Percentiles rank a stretch among this genome's conserved stretches.
phyloP scores from a whole-genome alignment of 2,113 vertebrate genomes.

The Larimichthys polyactis region DNA sequence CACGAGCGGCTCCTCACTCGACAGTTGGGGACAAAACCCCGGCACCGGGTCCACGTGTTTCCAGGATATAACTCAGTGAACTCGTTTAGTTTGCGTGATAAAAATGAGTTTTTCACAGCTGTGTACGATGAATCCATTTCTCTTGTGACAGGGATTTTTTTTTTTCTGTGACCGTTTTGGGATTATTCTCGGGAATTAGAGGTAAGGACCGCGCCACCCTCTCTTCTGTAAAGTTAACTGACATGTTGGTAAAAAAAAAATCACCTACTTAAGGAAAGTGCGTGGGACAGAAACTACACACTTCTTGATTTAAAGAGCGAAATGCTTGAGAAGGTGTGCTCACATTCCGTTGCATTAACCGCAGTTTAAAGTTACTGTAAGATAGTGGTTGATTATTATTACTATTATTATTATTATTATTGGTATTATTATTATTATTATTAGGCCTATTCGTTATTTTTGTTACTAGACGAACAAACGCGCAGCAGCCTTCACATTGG shows the following conservation, averaged over 20 bases:
- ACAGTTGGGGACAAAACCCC: conserved; percentile 9
- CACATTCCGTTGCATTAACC: conserved; percentile 17
- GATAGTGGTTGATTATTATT: not conserved
- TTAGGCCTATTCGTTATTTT: not conserved
- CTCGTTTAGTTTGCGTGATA: not conserved
- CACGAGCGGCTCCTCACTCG: conserved; percentile 52
- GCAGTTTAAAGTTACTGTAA: not conserved
- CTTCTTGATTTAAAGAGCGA: not conserved
- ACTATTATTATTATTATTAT: not conserved
- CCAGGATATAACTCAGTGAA: conserved; percentile 43
- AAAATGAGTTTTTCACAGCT: conserved; percentile 42
- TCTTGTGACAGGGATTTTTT: conserved; percentile 41
- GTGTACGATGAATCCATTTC: conserved; percentile 25
- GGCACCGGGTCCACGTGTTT: conserved; percentile 6
- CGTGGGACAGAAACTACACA: not conserved
- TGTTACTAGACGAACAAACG: not conserved
- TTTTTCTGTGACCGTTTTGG: conserved; percentile 30
- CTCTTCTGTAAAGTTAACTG: not conserved
- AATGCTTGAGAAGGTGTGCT: not conserved
- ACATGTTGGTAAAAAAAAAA: not conserved
- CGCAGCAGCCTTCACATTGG: not conserved
- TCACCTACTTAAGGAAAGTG: not conserved
- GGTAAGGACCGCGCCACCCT: conserved; percentile 41
- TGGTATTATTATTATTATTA: not conserved
- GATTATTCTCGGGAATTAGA: conserved; percentile 39